phyloP scores from a whole-genome alignment of 2,797 vertebrate genomes.

The Alfaro cultratus region DNA sequence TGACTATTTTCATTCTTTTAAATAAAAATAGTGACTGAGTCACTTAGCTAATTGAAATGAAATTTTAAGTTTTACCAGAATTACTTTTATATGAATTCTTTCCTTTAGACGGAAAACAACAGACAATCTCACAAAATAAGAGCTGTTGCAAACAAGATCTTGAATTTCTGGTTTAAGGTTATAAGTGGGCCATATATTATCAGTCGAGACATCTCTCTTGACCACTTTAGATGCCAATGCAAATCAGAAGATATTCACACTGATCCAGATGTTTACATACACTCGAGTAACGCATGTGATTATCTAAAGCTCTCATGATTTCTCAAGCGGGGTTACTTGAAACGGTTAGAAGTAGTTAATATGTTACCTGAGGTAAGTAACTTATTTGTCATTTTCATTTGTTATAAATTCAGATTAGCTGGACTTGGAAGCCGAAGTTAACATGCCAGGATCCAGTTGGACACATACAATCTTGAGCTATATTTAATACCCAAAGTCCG shows the following conservation, averaged over 20 bases:
- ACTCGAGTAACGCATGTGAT: background rate
- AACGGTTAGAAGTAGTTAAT: background rate
- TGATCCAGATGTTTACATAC: background rate
- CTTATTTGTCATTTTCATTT: background rate
- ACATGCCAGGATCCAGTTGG: background rate
- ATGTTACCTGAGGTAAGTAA: background rate
- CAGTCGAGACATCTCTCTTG: background rate
- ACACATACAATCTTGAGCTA: background rate
- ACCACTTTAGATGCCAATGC: background rate
- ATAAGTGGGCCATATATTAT: background rate
- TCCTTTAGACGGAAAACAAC: background rate
- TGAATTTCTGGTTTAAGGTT: background rate
- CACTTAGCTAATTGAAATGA: background rate
- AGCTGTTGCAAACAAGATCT: background rate
- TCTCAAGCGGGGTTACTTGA: background rate
- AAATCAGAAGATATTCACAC: background rate
- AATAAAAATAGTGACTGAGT: background rate
- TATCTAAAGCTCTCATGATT: background rate
- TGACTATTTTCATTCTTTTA: background rate
- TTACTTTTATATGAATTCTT: background rate
- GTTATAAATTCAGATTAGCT: background rate
- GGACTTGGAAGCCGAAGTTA: background rate
- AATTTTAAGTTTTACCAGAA: background rate
- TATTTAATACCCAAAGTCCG: background rate
- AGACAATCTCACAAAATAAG: background rate